These are phyloP conservation scores for Melolontha melolontha DNA, from an alignment of 2,888 invertebrate species.

Conservation along the genomic window DNA sequence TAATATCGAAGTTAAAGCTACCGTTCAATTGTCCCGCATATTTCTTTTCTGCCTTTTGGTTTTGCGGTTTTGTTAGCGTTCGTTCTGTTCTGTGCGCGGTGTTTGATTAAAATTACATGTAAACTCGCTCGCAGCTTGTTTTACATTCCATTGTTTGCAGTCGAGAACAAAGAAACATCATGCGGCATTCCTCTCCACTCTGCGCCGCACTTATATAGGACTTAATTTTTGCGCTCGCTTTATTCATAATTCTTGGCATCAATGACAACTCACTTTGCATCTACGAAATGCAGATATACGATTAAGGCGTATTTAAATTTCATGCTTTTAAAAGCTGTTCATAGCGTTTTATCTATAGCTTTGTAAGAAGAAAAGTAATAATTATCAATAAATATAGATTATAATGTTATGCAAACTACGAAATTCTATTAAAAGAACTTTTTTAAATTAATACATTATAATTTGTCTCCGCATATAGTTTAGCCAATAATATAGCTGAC, in stretches of 20 bases:
- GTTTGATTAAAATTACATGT: slow-evolving; percentile 67
- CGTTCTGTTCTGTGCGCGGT: slow-evolving; percentile 44
- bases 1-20: slow-evolving; percentile 63
- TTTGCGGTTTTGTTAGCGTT: slow-evolving; percentile 16
- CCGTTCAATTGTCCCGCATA: slow-evolving; percentile 40
- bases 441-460: too few relatives aligned
- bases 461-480: too few relatives aligned
- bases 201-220: slow-evolving; percentile 37
- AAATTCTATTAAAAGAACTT: too few relatives aligned
- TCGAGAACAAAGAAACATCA: slow-evolving; percentile 65
- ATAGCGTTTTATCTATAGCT: too few relatives aligned
- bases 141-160: slow-evolving; percentile 66
- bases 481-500: too few relatives aligned
- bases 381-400: too few relatives aligned
- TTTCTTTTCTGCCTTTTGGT: slow-evolving; percentile 46
- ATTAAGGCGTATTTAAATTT: too few relatives aligned
- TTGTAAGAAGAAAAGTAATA: too few relatives aligned
- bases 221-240: slow-evolving; percentile 48
- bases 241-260: slow-evolving; percentile 43
- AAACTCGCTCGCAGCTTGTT: slow-evolving; percentile 65
- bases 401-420: too few relatives aligned
- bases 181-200: slow-evolving; percentile 60
- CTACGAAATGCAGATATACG: slow-evolving; percentile 9
- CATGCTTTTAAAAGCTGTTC: too few relatives aligned
- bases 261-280: slow-evolving; percentile 44